Conservation (phyloP, 1,140 invertebrate genomes). For the Drosophila sp. region DNA sequence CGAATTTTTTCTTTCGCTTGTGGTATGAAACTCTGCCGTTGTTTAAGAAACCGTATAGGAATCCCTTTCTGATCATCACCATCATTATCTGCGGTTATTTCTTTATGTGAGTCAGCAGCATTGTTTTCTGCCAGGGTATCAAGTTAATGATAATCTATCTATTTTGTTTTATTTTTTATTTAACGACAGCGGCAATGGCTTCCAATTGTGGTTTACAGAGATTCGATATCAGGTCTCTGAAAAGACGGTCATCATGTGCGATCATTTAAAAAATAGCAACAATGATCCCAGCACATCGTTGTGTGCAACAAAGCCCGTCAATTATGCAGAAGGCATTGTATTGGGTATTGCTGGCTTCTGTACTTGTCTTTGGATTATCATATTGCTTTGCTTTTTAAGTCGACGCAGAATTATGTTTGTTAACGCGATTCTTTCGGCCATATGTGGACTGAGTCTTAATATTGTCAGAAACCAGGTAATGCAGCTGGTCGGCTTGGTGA, state of each 20-base stretch:
- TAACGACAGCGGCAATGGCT: conserved; percentile 22
- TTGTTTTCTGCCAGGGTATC: no score
- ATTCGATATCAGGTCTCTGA: neutral
- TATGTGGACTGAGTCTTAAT: conserved; percentile 17
- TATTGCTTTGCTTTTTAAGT: neutral
- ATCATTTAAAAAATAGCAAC: neutral
- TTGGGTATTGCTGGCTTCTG: neutral
- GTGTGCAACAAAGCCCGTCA: neutral
- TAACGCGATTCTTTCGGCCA: neutral
- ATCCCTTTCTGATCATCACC: neutral
- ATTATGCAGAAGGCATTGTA: conserved; percentile 1
- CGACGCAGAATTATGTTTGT: conserved; percentile 1
- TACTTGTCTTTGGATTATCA: neutral
- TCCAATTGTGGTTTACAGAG: conserved; percentile 21
- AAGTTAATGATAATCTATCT: no score
- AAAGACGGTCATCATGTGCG: neutral
- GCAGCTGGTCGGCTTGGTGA: neutral
- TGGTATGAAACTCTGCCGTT: conserved; percentile 27
- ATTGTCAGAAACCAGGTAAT: neutral
- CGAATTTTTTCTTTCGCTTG: neutral
- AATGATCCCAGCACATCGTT: neutral
- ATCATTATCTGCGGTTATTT: neutral
- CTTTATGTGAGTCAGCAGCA: conserved; percentile 43
- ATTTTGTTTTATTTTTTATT: neutral
- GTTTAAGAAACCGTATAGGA: conserved; percentile 7